Conservation (phyloP, 2,888 invertebrate genomes). For the Cantharis rufa region DNA sequence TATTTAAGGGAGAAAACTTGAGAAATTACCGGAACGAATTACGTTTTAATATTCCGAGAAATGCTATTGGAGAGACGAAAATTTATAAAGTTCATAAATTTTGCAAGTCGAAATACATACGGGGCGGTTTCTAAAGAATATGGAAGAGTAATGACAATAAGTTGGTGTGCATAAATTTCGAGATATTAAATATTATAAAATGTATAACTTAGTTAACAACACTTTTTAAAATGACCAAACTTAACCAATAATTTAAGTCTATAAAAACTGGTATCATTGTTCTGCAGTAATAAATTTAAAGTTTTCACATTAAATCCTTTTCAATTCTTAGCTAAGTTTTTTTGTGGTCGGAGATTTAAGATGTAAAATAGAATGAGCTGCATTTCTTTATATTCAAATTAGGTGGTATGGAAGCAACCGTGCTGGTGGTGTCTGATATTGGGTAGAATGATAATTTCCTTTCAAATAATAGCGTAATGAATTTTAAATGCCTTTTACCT, state of each 20-base stretch:
- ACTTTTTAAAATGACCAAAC: constrained; percentile 53
- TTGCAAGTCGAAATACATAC: background rate
- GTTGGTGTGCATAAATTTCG: constrained; percentile 5
- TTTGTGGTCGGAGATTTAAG: constrained; percentile 50
- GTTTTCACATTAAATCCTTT: constrained; percentile 58
- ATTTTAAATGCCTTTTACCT: background rate
- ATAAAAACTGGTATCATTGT: constrained; percentile 58
- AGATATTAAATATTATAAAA: constrained; percentile 38
- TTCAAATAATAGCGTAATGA: background rate
- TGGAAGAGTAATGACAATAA: background rate
- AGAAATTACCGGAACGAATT: background rate
- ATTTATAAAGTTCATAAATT: background rate
- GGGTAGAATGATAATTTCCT: background rate
- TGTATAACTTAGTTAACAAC: constrained; percentile 52
- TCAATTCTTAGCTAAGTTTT: constrained; percentile 52
- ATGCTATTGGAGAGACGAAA: background rate
- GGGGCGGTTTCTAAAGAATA: background rate
- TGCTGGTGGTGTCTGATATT: constrained; percentile 22
- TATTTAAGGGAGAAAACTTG: background rate
- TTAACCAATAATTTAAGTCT: constrained; percentile 57
- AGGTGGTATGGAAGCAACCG: constrained; percentile 32
- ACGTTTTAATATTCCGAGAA: background rate
- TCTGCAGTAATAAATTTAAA: constrained; percentile 57
- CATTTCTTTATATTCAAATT: constrained; percentile 56
- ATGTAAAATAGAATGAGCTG: constrained; percentile 53